Percentiles rank a stretch among this genome's conserved stretches.
Conservation (phyloP, 2,888 invertebrate genomes). For the Chrysolina haemoptera region DNA sequence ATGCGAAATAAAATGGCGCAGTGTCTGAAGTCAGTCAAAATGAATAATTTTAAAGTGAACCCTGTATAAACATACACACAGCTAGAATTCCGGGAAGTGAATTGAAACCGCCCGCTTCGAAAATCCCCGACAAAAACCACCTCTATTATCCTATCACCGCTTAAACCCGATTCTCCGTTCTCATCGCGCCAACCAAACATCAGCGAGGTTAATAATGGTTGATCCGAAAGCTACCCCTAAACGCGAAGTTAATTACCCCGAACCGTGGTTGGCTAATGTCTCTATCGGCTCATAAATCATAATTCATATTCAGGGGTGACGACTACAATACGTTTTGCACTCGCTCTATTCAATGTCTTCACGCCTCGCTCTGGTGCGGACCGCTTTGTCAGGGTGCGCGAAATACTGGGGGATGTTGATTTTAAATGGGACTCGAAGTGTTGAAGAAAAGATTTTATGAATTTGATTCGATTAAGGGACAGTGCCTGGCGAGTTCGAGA, state of each 20-base stretch:
- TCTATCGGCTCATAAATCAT: slow-evolving; percentile 68
- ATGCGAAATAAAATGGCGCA: too few relatives aligned
- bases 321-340: slow-evolving; percentile 58
- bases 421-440: background rate
- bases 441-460: background rate
- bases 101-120: background rate
- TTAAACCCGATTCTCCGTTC: slow-evolving; percentile 20
- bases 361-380: slow-evolving; percentile 60
- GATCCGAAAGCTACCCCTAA: slow-evolving; percentile 59
- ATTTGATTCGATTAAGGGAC: background rate
- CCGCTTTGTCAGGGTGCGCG: slow-evolving; percentile 41
- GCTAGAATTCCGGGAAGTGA: background rate
- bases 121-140: slow-evolving; percentile 29
- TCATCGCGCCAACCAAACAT: slow-evolving; percentile 37
- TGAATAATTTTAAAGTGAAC: too few relatives aligned
- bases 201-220: slow-evolving; percentile 54
- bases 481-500: background rate
- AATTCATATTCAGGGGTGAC: slow-evolving; percentile 65
- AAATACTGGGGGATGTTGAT: slow-evolving; percentile 2
- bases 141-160: slow-evolving; percentile 32
- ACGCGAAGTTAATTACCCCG: slow-evolving; percentile 69
- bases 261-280: slow-evolving; percentile 67
- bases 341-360: slow-evolving; percentile 58
- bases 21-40: too few relatives aligned
- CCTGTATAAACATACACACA: too few relatives aligned